A percentile compares a stretch with the other conserved stretches of the same genome.
phyloP scores from a whole-genome alignment of 1,140 invertebrate genomes.

The Apis florea region DNA sequence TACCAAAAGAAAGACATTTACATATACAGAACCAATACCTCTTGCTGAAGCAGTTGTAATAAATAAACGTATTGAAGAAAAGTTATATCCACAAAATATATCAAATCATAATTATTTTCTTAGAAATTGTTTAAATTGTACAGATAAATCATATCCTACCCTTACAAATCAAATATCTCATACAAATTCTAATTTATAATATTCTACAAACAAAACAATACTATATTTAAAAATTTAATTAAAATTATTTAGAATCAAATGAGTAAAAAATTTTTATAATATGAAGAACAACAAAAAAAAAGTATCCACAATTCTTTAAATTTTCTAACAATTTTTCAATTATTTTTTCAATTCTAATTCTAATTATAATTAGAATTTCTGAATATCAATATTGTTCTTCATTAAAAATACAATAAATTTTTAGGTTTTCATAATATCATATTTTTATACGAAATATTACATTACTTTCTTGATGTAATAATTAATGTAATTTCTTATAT shows the following conservation, averaged over 20 bases:
- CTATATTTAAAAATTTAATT: not conserved
- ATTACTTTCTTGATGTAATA: too few relatives aligned
- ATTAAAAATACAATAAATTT: too few relatives aligned
- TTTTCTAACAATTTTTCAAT: too few relatives aligned
- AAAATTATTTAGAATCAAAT: not conserved
- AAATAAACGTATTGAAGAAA: constrained; percentile 78
- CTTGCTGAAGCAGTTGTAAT: constrained; percentile 73
- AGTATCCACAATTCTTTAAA: too few relatives aligned
- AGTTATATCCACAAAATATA: constrained; percentile 70
- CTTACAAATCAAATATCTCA: not conserved
- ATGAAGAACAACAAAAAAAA: not conserved
- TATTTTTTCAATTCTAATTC: too few relatives aligned
- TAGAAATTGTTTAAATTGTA: constrained; percentile 61
- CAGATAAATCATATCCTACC: constrained; percentile 17
- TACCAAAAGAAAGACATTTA: constrained; percentile 68
- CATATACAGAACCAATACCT: constrained; percentile 76
- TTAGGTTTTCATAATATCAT: too few relatives aligned
- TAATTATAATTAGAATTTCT: too few relatives aligned
- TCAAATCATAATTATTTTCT: constrained; percentile 64
- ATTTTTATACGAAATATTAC: too few relatives aligned
- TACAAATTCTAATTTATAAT: constrained; percentile 6
- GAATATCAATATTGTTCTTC: too few relatives aligned
- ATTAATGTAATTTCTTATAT: too few relatives aligned
- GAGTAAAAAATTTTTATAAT: not conserved
- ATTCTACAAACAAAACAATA: not conserved